These are phyloP conservation scores for Mandrillus leucophaeus DNA, from an alignment of 2,113 vertebrate species.

Conservation along the genomic window DNA sequence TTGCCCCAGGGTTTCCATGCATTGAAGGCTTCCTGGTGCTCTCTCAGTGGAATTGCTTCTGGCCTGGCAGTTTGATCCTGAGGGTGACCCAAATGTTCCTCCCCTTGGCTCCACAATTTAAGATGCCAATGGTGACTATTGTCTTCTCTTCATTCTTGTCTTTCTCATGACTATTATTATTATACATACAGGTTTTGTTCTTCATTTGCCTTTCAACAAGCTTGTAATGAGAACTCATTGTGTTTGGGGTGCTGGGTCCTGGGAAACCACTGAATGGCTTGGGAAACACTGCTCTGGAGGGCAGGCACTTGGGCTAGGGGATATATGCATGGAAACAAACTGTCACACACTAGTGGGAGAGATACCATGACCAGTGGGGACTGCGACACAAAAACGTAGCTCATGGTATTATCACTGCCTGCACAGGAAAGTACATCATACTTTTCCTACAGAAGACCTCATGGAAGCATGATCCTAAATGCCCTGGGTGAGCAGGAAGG, in stretches of 20 bases:
- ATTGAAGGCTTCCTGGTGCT: not conserved
- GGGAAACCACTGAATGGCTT: not conserved
- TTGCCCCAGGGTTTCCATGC: not conserved
- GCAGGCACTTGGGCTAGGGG: not conserved
- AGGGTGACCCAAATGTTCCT: not conserved
- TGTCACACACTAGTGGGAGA: not conserved
- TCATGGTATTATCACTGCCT: not conserved
- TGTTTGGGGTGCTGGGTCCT: not conserved
- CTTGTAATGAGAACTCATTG: not conserved
- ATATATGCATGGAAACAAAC: not conserved
- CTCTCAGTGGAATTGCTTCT: not conserved
- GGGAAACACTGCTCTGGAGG: not conserved
- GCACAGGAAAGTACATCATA: too few relatives aligned
- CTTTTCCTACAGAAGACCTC: not conserved
- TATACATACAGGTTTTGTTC: not conserved
- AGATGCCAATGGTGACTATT: not conserved
- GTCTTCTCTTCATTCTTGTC: not conserved
- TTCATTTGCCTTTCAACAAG: not conserved
- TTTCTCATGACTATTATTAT: not conserved
- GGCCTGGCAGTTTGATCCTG: not conserved
- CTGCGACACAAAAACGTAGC: fast-evolving
- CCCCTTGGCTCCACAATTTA: not conserved
- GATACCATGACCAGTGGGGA: not conserved
- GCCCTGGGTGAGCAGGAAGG: not conserved
- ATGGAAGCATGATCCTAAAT: not conserved